A percentile compares a stretch with the other conserved stretches of the same genome.
These are phyloP conservation scores for Pardalotus punctatus DNA, from an alignment of 2,113 vertebrate genomes.

Conservation along the genomic window DNA sequence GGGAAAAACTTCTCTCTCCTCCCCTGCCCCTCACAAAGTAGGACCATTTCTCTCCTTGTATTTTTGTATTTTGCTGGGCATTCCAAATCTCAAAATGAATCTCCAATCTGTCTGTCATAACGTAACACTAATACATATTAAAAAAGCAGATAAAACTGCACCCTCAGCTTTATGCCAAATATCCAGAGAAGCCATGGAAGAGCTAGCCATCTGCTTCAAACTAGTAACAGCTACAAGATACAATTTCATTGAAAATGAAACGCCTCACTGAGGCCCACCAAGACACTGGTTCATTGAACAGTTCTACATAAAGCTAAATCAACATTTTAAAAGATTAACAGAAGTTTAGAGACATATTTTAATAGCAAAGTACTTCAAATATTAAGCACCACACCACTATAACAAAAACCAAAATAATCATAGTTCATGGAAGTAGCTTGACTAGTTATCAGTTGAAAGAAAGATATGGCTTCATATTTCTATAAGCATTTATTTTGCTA, in stretches of 20 bases:
- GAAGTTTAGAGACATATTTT: background rate
- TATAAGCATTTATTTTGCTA: background rate
- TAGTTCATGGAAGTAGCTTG: background rate
- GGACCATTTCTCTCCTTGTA: background rate
- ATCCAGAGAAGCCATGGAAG: background rate
- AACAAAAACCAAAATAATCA: background rate
- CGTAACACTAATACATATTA: background rate
- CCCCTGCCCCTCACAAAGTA: background rate
- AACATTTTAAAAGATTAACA: background rate
- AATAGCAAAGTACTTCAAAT: background rate
- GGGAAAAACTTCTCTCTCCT: background rate
- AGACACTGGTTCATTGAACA: background rate
- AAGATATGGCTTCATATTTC: background rate
- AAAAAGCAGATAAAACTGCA: background rate
- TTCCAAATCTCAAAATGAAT: background rate
- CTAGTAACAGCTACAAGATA: background rate
- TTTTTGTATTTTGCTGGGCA: background rate
- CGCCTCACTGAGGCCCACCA: accelerated
- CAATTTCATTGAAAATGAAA: background rate
- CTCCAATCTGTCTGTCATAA: background rate
- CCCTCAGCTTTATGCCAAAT: background rate
- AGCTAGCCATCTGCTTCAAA: background rate
- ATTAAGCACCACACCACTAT: background rate
- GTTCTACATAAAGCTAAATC: background rate
- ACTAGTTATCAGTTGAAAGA: background rate